Conservation (phyloP, 2,113 vertebrate genomes). For the Tricholaema leucomelas region DNA sequence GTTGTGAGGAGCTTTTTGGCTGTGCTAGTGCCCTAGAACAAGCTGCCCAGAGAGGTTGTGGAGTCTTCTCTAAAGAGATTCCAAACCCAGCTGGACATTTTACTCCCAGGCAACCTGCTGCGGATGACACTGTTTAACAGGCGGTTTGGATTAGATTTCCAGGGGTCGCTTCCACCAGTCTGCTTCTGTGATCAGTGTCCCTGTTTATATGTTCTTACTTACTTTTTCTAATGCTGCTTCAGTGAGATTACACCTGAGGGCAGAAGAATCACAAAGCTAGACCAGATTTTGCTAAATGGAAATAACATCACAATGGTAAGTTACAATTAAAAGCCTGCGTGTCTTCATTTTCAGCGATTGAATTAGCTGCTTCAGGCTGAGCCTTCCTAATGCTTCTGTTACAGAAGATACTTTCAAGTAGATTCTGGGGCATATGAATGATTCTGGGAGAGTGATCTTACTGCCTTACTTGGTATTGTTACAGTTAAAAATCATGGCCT, state of each 20-base stretch:
- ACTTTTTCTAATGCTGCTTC: not conserved
- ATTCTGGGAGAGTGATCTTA: not conserved
- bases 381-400: not conserved
- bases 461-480: not conserved
- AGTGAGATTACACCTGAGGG: not conserved
- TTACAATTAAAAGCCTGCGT: not conserved
- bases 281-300: constrained; percentile 97
- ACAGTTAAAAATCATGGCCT: not conserved
- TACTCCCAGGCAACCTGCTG: too few species aligned
- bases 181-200: too few species aligned
- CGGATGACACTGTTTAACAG: too few species aligned
- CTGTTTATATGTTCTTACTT: not conserved
- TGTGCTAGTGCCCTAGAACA: too few species aligned
- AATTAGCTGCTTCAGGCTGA: not conserved
- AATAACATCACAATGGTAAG: constrained; percentile 98
- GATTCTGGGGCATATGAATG: not conserved
- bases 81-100: too few species aligned
- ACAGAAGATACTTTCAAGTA: not conserved
- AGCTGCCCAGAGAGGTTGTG: too few species aligned
- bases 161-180: too few species aligned
- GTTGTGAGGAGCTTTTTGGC: too few species aligned
- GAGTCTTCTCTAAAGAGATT: too few species aligned
- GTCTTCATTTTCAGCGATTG: not conserved
- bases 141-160: too few species aligned
- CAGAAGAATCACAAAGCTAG: constrained; percentile 93